Percentiles rank a stretch among this genome's conserved stretches.
Evolutionary conservation across 2,888 invertebrate genomes (phyloP).

Genomic region (Candidula unifasciata): DNA sequence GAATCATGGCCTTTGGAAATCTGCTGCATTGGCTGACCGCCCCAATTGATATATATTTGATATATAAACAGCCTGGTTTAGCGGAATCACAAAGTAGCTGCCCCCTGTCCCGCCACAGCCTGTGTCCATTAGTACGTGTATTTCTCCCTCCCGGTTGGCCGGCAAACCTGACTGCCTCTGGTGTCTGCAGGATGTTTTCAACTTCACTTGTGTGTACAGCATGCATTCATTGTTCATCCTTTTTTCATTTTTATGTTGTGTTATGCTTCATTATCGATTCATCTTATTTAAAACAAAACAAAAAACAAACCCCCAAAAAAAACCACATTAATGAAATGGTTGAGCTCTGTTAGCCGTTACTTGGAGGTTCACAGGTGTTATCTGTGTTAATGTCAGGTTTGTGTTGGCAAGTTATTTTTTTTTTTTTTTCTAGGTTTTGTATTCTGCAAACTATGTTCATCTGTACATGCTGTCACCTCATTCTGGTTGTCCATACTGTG

Average conservation of each 20-base stretch:
- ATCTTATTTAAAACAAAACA: not conserved
- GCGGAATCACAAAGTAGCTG: too few species aligned
- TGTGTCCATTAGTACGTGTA: not conserved
- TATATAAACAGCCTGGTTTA: too few species aligned
- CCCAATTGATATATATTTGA: too few species aligned
- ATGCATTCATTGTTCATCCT: constrained; percentile 21
- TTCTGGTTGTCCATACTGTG: constrained; percentile 32
- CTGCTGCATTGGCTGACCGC: too few species aligned
- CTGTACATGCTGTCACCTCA: constrained; percentile 36
- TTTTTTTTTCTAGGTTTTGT: constrained; percentile 35
- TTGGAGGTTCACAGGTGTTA: constrained; percentile 13
- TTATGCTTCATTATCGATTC: constrained; percentile 27
- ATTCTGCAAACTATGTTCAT: constrained; percentile 39
- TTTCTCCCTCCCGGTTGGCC: not conserved
- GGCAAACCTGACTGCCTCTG: too few species aligned
- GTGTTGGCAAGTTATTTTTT: constrained; percentile 1
- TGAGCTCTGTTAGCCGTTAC: not conserved
- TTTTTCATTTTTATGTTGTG: constrained; percentile 36
- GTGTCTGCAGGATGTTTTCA: constrained; percentile 37
- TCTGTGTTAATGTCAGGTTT: constrained; percentile 22
- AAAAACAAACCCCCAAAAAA: too few species aligned
- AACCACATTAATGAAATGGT: constrained; percentile 28
- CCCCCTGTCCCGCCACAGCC: too few species aligned
- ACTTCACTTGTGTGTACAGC: constrained; percentile 24
- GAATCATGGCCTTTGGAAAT: too few species aligned